A percentile compares a stretch with the other conserved stretches of the same genome.
Evolutionary conservation across 2,113 vertebrate species (phyloP).

Genomic region (Myrmecophaga tridactyla): DNA sequence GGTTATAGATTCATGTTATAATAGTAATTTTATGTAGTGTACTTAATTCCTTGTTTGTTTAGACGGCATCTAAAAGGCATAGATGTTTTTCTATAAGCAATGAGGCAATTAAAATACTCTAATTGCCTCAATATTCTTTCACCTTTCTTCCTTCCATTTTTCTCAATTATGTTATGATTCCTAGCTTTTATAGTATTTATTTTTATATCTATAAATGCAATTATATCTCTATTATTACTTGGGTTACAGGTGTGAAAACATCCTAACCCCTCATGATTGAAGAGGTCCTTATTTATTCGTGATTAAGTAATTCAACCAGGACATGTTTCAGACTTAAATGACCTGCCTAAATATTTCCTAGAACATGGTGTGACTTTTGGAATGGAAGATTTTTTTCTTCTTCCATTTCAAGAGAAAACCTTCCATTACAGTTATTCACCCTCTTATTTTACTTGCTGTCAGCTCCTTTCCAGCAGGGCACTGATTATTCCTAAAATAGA

Average conservation of each 20-base stretch:
- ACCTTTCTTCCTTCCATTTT: not conserved
- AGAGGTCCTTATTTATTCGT: too few relatives aligned
- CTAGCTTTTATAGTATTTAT: not conserved
- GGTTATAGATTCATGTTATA: not conserved
- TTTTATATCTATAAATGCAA: not conserved
- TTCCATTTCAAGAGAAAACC: too few relatives aligned
- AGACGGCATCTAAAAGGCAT: not conserved
- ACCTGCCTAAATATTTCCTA: too few relatives aligned
- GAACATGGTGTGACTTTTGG: too few relatives aligned
- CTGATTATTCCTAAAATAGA: too few relatives aligned
- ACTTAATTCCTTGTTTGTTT: not conserved
- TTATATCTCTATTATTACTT: not conserved
- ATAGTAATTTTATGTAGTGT: not conserved
- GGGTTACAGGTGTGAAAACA: not conserved
- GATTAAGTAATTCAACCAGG: too few relatives aligned
- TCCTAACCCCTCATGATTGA: too few relatives aligned
- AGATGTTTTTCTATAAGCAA: not conserved
- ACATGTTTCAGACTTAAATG: too few relatives aligned
- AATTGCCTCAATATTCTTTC: not conserved
- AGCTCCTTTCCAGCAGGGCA: too few relatives aligned
- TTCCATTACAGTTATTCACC: too few relatives aligned
- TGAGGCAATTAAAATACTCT: not conserved
- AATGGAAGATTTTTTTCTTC: too few relatives aligned
- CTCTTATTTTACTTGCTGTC: too few relatives aligned
- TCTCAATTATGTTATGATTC: not conserved